These are phyloP conservation scores for Tenthredo amoena DNA, from an alignment of 2,888 invertebrate genomes.

Conservation along the genomic window DNA sequence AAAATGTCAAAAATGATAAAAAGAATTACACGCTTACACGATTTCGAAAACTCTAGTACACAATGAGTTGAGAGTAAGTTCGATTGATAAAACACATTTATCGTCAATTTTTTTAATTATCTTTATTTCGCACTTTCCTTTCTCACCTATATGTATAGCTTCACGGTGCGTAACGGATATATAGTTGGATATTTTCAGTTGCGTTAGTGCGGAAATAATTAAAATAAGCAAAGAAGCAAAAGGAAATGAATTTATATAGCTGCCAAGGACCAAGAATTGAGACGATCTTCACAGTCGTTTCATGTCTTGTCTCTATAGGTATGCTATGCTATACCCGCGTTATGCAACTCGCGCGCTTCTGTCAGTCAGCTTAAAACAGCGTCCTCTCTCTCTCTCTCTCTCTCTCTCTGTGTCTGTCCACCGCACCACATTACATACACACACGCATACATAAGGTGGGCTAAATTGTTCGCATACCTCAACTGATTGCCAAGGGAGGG, in stretches of 20 bases:
- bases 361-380: not conserved
- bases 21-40: too few species aligned
- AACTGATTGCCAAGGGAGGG: not conserved
- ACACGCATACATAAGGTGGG: not conserved
- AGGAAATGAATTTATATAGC: not conserved
- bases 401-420: not conserved
- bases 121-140: too few species aligned
- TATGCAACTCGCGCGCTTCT: slow-evolving; percentile 19
- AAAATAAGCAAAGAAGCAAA: not conserved
- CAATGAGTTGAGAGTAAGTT: too few species aligned
- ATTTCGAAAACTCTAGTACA: too few species aligned
- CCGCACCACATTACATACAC: not conserved
- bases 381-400: not conserved
- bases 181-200: not conserved
- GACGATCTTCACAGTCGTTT: not conserved
- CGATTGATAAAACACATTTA: too few species aligned
- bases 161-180: too few species aligned
- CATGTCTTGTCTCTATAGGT: not conserved
- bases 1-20: too few species aligned
- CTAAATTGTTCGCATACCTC: slow-evolving; percentile 27
- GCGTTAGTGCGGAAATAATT: not conserved
- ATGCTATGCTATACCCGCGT: not conserved
- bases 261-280: not conserved
- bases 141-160: too few species aligned
- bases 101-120: too few species aligned